Evolutionary conservation across 2,888 invertebrate species (phyloP), one percentile per base, ranked within the genome.

Genomic region (Orchestes rusci): DNA sequence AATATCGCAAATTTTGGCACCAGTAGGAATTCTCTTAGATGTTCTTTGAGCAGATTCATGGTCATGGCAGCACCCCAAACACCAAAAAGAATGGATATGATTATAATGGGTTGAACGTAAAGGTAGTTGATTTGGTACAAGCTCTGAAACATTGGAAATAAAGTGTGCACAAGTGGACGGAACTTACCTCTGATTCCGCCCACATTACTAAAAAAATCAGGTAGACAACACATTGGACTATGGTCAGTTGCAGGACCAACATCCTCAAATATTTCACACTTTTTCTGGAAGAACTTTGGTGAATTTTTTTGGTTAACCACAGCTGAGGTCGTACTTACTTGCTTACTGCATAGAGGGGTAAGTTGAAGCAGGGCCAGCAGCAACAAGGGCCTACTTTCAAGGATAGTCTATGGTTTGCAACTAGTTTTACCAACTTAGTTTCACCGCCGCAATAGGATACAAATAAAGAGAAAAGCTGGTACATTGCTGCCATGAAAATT

Each of bases 11-110:
- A 75, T 57, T 76, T 73, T 0, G 67, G 67, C 17, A 68, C 64
- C 10, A 76, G 68, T 1, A 51, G 13, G 39, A 62, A 66, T 51
- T 71, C 63, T 16, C 64, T 62, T 7, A 73, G 58, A 1, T 68
- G 57, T 44, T 70, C 61, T 59, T 69, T 56, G 60, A 82, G 43
- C 66, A 73, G 67, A 52, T 73, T 72, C 16, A 79, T 74, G 3
- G 75, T 71, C 75, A 84, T 80, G 27, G 75, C 73, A 59, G 82
- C 72, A 1, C 80, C 80, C 77, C 83, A 84, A 33, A 84, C 71
- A 10, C 80, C 83, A 17, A 77, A 67, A 4, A 84, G 65, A 47
- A 84, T 82, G 4, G 83, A 84, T 2, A 71, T 65, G 2, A 77
- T 72, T 28, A 80, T 71, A 31, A 83, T 64, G 1, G 81, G 80